Base-by-base conservation (phyloP, 2,888 invertebrate species). In the Leistus spinibarbis region DNA sequence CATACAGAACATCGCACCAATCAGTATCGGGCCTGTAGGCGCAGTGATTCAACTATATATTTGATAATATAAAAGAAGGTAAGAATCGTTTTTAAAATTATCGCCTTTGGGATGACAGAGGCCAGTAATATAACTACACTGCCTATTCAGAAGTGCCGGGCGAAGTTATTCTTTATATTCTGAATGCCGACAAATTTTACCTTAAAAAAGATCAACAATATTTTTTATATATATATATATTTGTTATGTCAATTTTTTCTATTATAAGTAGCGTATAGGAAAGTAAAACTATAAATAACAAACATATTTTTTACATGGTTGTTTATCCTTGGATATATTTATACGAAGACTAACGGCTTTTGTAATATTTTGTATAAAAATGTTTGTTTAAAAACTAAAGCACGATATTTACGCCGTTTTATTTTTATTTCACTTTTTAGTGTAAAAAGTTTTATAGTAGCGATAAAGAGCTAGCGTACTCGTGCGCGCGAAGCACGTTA, bases 381-480 rank as follows among this genome's bases (percentile, higher is more conserved):
- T 40, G 40, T 4, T 40, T 40, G 7, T 40, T 40, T 40, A 2
- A 4, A 40, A 40, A 40, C 40, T 10, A 40, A 57, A 57, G 57
- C 57, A 57, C 1, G 57, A 16, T 5, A 57, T 57, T 10, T 16
- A 57, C 16, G 19, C 17, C 13, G 54, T 5, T 54, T 54, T 54
- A 13, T 19, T 60, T 5, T 60, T 73, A 62, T 67, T 66, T 54
- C 27, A 27, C 53, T 67, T 73, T 73, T 73, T 73, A 53, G 53
- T 40, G 73, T 73, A 73, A 73, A 73, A 73, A 73, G 62, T 73
- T 73, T 73, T 73, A 73, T 73, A 73, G 73, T 67, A 53, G 67
- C 67, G 73, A 73, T 73, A 73, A 73, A 73, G 66, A 67, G 73
- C 62, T 22, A 54, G 54, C 7, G 40, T 40, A 40, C 40, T 54